Percentiles rank a stretch among this genome's conserved stretches.
These are phyloP conservation scores for Bucorvus abyssinicus DNA, from an alignment of 2,797 vertebrate species.

Conservation along the genomic window DNA sequence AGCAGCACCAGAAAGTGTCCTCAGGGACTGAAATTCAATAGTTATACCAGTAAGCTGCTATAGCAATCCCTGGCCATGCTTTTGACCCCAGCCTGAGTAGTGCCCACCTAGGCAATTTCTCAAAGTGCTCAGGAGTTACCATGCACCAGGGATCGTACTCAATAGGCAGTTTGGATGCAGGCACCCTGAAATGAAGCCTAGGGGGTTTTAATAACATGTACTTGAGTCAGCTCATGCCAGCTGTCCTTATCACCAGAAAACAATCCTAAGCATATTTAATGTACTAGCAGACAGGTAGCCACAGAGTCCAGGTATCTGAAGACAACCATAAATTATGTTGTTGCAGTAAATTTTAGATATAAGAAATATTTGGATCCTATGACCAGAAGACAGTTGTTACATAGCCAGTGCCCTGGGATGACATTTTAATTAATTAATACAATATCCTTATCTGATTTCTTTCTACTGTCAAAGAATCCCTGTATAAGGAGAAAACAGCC, in stretches of 20 bases:
- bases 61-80: not conserved
- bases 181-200: not conserved
- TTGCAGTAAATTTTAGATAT: not conserved
- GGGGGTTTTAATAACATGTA: not conserved
- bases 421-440: not conserved
- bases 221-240: not conserved
- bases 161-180: not conserved
- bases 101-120: not conserved
- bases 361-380: not conserved
- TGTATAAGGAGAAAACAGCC: not conserved
- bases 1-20: not conserved
- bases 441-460: not conserved
- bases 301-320: not conserved
- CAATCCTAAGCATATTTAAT: not conserved
- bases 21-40: not conserved
- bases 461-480: not conserved
- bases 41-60: not conserved
- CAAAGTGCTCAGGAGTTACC: not conserved
- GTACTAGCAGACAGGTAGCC: not conserved
- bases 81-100: not conserved
- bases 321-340: not conserved
- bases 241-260: conserved; percentile 9
- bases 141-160: not conserved
- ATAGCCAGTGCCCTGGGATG: not conserved
- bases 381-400: not conserved